Percentiles rank a stretch among this genome's conserved stretches.
These are phyloP conservation scores for Dromius quadrimaculatus DNA, from an alignment of 2,888 invertebrate species.

Conservation along the genomic window DNA sequence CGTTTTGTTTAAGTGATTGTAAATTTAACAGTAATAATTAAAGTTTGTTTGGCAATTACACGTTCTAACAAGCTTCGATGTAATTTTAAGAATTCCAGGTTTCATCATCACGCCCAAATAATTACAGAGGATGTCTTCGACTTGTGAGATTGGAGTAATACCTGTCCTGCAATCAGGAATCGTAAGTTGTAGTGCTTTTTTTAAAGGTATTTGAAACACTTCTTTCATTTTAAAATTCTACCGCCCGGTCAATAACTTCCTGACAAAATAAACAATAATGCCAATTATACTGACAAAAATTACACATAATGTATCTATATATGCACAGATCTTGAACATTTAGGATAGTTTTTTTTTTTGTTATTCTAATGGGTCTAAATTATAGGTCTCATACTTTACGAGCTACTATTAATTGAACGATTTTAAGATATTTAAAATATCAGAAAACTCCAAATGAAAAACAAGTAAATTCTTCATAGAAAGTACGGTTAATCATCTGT, in stretches of 20 bases:
- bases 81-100: conserved; percentile 41
- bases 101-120: conserved; percentile 40
- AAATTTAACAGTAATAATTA: conserved; percentile 40
- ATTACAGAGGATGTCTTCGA: conserved; percentile 28
- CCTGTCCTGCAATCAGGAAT: conserved; percentile 35
- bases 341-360: no score
- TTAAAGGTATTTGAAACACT: conserved; percentile 17
- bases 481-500: no score
- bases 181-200: conserved; percentile 33
- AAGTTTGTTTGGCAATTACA: conserved; percentile 41
- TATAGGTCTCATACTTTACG: no score
- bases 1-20: conserved; percentile 27
- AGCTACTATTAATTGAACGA: no score
- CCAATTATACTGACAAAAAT: background rate
- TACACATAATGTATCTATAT: no score
- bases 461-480: no score
- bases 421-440: no score
- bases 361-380: no score
- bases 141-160: conserved; percentile 18
- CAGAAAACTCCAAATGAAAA: no score
- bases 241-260: background rate
- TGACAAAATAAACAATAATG: background rate
- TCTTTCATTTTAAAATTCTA: conserved; percentile 11
- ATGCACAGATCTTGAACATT: no score
- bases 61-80: conserved; percentile 22